Evolutionary conservation across 2,113 vertebrate species (phyloP).

Genomic region (Pseudopipra pipra): DNA sequence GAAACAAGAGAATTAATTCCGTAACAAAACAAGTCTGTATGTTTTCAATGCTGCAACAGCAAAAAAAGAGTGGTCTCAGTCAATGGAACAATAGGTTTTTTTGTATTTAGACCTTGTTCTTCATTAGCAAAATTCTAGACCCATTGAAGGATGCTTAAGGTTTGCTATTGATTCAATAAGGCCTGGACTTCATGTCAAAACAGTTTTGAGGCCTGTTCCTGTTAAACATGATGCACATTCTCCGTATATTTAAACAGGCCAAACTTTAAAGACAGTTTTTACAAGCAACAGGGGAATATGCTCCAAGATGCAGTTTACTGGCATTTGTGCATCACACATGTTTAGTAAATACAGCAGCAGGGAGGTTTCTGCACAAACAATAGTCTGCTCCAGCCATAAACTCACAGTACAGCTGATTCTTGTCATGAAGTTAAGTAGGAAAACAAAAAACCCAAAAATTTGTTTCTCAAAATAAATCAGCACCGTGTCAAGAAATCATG

Average conservation of each 20-base stretch:
- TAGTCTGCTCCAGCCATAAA: conserved; percentile 27
- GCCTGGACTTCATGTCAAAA: neutral
- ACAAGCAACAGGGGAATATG: neutral
- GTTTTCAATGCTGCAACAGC: neutral
- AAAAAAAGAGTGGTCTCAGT: neutral
- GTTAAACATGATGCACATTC: neutral
- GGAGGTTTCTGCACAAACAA: conserved; percentile 55
- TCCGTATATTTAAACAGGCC: neutral
- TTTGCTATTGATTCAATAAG: neutral
- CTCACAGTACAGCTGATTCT: conserved; percentile 44
- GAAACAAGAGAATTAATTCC: neutral
- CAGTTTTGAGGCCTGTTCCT: neutral
- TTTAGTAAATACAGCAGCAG: conserved; percentile 61
- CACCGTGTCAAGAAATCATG: neutral
- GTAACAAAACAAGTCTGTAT: neutral
- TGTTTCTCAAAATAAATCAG: conserved; percentile 3
- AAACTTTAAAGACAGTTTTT: conserved; percentile 24
- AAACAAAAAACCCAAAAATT: conserved; percentile 23
- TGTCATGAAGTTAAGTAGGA: neutral
- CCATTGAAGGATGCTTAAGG: neutral
- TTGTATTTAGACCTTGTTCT: neutral
- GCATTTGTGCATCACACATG: conserved; percentile 49
- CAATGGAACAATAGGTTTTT: neutral
- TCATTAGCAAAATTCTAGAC: neutral
- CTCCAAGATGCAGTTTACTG: conserved; percentile 28